These are phyloP conservation scores for Lasioglossum morio DNA, from an alignment of 2,888 invertebrate species.

Conservation along the genomic window DNA sequence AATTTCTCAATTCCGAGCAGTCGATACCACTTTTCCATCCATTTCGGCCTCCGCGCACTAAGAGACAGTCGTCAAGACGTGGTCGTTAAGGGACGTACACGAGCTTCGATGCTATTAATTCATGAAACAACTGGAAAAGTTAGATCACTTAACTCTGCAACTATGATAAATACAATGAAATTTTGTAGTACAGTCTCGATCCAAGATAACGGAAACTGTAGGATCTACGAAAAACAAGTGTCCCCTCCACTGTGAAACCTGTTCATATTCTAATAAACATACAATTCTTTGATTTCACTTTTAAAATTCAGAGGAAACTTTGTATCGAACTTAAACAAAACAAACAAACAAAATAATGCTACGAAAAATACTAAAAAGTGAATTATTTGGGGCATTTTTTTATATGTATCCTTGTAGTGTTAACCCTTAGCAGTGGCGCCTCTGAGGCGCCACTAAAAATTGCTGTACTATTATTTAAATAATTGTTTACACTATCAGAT, in stretches of 20 bases:
- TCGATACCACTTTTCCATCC: slow-evolving; percentile 7
- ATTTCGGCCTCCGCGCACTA: not conserved
- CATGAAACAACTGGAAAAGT: not conserved
- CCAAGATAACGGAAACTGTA: too few relatives aligned
- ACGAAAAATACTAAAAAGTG: not conserved
- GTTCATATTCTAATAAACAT: too few relatives aligned
- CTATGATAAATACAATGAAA: not conserved
- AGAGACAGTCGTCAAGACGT: not conserved
- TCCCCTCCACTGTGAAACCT: too few relatives aligned
- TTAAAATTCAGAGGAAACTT: not conserved
- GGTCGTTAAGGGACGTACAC: not conserved
- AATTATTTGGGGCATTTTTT: not conserved
- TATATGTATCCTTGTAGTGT: not conserved
- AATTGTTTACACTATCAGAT: too few relatives aligned
- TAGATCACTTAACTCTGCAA: not conserved
- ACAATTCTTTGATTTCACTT: too few relatives aligned
- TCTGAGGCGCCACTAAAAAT: too few relatives aligned
- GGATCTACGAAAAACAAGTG: too few relatives aligned
- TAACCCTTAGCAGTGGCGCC: too few relatives aligned
- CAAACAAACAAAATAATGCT: too few relatives aligned
- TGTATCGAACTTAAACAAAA: too few relatives aligned
- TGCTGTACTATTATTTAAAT: too few relatives aligned
- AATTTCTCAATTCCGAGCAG: slow-evolving; percentile 11
- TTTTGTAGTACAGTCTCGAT: not conserved
- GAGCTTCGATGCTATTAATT: not conserved